Percentiles rank a stretch among this genome's conserved stretches.
Evolutionary conservation across 1,140 invertebrate genomes (phyloP).

Genomic region (Magallana angulata): DNA sequence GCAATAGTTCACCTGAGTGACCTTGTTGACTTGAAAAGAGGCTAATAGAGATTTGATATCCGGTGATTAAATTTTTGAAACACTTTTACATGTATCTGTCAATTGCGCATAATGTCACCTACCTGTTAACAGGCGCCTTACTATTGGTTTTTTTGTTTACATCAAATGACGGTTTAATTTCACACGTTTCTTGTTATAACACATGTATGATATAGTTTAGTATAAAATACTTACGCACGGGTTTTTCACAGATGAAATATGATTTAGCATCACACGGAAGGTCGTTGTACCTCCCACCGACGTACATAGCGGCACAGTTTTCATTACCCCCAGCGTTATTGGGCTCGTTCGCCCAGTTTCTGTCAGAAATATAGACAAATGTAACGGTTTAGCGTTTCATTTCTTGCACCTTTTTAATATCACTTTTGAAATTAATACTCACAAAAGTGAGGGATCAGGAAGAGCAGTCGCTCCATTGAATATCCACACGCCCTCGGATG

Average conservation of each 20-base stretch:
- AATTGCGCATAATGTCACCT: too few relatives aligned
- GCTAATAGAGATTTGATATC: too few relatives aligned
- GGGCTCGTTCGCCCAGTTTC: constrained; percentile 58
- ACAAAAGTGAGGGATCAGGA: constrained; percentile 37
- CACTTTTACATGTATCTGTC: too few relatives aligned
- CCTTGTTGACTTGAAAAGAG: too few relatives aligned
- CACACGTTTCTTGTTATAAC: too few relatives aligned
- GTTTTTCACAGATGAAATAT: constrained; percentile 61
- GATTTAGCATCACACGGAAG: constrained; percentile 50
- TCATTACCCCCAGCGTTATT: constrained; percentile 61
- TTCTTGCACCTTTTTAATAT: neutral
- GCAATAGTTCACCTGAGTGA: too few relatives aligned
- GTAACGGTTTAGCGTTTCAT: neutral
- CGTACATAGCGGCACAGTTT: constrained; percentile 62
- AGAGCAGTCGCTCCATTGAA: constrained; percentile 41
- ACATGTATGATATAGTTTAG: neutral
- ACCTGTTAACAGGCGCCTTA: too few relatives aligned
- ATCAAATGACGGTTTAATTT: too few relatives aligned
- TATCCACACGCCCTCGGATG: constrained; percentile 56
- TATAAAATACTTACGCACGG: constrained; percentile 5
- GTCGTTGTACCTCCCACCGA: constrained; percentile 63
- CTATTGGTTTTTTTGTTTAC: too few relatives aligned
- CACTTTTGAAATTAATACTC: neutral
- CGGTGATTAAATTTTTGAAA: too few relatives aligned
- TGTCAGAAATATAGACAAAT: constrained; percentile 19